Evolutionary conservation across 2,888 invertebrate species (phyloP).

Genomic region (Agrotis segetum): DNA sequence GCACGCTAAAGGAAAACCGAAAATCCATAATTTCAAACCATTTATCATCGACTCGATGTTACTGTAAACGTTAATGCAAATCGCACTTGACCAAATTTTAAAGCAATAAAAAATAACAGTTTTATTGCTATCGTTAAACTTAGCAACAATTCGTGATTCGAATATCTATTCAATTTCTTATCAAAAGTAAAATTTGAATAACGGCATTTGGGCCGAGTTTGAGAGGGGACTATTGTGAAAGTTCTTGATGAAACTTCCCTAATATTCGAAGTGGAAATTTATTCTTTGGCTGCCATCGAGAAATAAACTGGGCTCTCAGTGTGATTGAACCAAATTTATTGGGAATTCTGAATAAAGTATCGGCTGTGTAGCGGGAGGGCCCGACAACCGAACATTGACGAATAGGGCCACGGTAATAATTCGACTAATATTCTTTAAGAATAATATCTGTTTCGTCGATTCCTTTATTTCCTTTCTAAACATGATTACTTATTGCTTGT

Average conservation of each 20-base stretch:
- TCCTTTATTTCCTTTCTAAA: slow-evolving; percentile 44
- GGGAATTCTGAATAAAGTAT: slow-evolving; percentile 78
- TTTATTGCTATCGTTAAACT: slow-evolving; percentile 76
- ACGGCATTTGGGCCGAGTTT: slow-evolving; percentile 82
- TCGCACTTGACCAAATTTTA: slow-evolving; percentile 20
- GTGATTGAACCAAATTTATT: slow-evolving; percentile 83
- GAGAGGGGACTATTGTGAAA: slow-evolving; percentile 85
- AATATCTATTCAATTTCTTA: slow-evolving; percentile 86
- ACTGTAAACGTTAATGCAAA: not conserved
- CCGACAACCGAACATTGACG: slow-evolving; percentile 75
- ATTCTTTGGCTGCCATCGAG: slow-evolving; percentile 82
- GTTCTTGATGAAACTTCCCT: slow-evolving; percentile 81
- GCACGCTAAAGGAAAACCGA: too few relatives aligned
- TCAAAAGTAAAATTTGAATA: slow-evolving; percentile 87
- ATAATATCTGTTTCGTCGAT: slow-evolving; percentile 42
- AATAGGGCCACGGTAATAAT: slow-evolving; percentile 69
- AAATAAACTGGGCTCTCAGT: slow-evolving; percentile 81
- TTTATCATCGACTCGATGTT: not conserved
- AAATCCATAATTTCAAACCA: not conserved
- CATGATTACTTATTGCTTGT: slow-evolving; percentile 52
- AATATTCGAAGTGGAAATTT: slow-evolving; percentile 87
- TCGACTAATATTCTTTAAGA: slow-evolving; percentile 48
- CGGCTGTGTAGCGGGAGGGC: slow-evolving; percentile 67
- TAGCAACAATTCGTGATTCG: slow-evolving; percentile 78
- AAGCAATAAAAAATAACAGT: slow-evolving; percentile 63